phyloP scores from a whole-genome alignment of 2,113 vertebrate genomes.

The Entomyzon cyanotis region DNA sequence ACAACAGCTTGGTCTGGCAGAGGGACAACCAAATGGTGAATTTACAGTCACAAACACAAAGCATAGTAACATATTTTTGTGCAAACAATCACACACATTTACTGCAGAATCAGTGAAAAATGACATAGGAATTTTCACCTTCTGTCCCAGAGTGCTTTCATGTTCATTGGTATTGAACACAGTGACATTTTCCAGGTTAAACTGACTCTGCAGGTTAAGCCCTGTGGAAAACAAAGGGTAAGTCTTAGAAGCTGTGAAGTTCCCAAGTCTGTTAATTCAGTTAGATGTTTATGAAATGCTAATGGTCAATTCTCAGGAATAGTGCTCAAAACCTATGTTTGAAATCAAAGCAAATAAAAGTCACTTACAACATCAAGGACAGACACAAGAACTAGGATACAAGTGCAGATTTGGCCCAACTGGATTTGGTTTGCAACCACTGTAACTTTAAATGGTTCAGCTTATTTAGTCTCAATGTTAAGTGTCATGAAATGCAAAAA shows the following conservation, averaged over 20 bases:
- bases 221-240: constrained; percentile 74
- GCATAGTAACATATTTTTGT: background rate
- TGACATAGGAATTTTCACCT: constrained; percentile 71
- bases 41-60: background rate
- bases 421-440: background rate
- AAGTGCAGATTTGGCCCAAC: background rate
- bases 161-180: constrained; percentile 98
- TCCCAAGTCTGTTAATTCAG: background rate
- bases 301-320: background rate
- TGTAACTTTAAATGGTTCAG: background rate
- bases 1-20: background rate
- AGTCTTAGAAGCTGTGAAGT: background rate
- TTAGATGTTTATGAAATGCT: background rate
- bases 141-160: constrained; percentile 93
- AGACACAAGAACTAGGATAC: background rate
- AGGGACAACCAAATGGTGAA: background rate
- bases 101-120: background rate
- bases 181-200: constrained; percentile 97
- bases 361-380: background rate
- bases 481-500: background rate
- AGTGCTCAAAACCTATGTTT: background rate
- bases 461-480: background rate
- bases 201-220: constrained; percentile 97
- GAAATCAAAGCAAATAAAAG: background rate
- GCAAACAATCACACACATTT: background rate